Evolutionary conservation across 2,113 vertebrate genomes (phyloP), one percentile per base, ranked within the genome.

Genomic region (Salvelinus fontinalis): DNA sequence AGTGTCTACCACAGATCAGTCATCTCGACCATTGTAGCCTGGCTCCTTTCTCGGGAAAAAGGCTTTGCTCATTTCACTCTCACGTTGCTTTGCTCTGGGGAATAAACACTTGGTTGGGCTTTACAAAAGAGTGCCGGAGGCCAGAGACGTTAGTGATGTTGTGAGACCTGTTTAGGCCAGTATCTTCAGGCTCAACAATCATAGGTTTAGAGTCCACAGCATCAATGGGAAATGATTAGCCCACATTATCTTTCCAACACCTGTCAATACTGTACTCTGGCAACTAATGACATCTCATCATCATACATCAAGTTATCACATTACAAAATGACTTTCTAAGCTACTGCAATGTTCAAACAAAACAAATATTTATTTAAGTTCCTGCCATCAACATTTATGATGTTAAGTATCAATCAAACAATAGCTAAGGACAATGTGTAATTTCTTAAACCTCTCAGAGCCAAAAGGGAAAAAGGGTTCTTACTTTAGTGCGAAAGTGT

Each of bases 1-100:
- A 82, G 79, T 80, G 70, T 78, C 74, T 70, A 74, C 75, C 73
- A 80, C 85, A 82, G 85, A 86, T 86, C 85, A 80, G 75, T 86
- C 82, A 84, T 78, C 70, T 73, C 76, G 78, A 86, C 79, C 84
- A 86, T 82, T 84, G 82, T 48, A 62, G 69, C 22, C 26, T 54
- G 67, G 27, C n/a, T 20, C 39, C 68, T 75, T 75, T 82, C 84
- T 86, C 76, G 27, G 68, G 71, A 69, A 79, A 83, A 76, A 83
- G 76, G 70, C 76, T 83, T 85, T 48, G 73, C 22, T 66, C 26
- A 66, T 66, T 66, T 26, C 14, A 66, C 12, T 66, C 59, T 62
- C 59, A 22, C n/a, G 11, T 16, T 77, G 74, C 81, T 75, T 72
- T 81, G 78, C 72, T 73, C 24, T 75, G 3, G 49, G 22, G 76